Evolutionary conservation across 2,797 vertebrate species (phyloP), one percentile per base, ranked within the genome.

Genomic region (Lutjanus campechanus): DNA sequence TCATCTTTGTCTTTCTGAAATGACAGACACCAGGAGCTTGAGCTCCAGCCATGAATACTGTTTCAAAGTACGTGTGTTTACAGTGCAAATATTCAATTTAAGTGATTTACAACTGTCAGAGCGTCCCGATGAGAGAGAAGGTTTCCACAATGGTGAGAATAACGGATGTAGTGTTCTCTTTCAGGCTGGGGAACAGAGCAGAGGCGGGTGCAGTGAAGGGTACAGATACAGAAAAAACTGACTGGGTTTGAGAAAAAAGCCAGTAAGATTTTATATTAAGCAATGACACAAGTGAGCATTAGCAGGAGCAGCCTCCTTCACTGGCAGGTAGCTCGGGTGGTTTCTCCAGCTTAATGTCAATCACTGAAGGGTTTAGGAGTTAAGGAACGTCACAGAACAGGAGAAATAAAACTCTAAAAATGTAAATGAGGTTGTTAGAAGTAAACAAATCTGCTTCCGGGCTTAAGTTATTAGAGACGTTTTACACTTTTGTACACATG

Each of bases 311-410:
- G 86, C 97, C 97, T 83, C 98, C 96, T 93, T 99, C 98, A 40
- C 90, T 98, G 95, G 95, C 95, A 8, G 97, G 97, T 82, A 95
- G 96, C 94, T 99, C 98, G 75, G 97, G 97, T 81, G 97, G 97
- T 91, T 98, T 98, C 95, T 98, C 97, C 95, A 99, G 96, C 93
- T 98, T 98, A 91, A 99, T 98, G 93, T 99, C 97, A 29, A 99
- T 99, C 98, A 99, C 98, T 99, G 97, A 89, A 77, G 80, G 73
- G 82, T 87, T 56, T 36, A 51, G 0, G 66, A 86, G 96, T 97
- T 96, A 98, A 97, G 95, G 96, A 91, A 84, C 22, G 73, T 29
- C 51, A 68, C 29, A 74, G 13, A 65, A 36, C 1, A 2, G 36
- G 17, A 54, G 54, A 43, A 73, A 60, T 40, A 0, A 7, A 55